phyloP scores from a whole-genome alignment of 2,797 vertebrate genomes.

The Acrocephalus scirpaceus region DNA sequence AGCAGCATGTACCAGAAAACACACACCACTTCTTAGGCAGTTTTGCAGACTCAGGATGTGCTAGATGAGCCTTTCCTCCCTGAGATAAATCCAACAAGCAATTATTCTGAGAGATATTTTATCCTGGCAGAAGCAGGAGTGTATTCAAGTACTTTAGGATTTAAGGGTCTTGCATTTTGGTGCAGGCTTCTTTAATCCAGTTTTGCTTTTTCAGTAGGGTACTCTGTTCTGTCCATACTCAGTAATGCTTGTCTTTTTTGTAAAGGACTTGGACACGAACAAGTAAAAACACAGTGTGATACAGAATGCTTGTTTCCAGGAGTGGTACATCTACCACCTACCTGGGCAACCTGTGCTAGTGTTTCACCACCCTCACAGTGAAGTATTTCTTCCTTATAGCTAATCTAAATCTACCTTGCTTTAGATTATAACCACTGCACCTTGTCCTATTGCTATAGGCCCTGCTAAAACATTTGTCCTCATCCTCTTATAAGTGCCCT shows the following conservation, averaged over 20 bases:
- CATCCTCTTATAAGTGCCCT: background rate
- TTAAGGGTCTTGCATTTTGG: background rate
- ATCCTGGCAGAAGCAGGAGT: background rate
- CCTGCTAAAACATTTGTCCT: background rate
- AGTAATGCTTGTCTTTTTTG: background rate
- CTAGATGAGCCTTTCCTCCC: background rate
- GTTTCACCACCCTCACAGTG: background rate
- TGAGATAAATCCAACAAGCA: background rate
- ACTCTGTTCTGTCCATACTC: background rate
- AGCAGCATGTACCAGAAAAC: background rate
- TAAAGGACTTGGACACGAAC: background rate
- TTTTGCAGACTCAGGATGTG: conserved; percentile 29
- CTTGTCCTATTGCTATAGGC: background rate
- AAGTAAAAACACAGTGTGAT: background rate
- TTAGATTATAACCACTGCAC: background rate
- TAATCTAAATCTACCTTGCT: background rate
- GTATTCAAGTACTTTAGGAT: background rate
- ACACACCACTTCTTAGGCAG: background rate
- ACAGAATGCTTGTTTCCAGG: background rate
- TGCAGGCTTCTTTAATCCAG: background rate
- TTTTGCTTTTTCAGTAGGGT: background rate
- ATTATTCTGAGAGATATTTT: conserved; percentile 1
- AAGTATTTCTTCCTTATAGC: background rate
- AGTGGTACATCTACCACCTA: background rate
- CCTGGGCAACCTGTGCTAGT: background rate